Evolutionary conservation across 2,888 invertebrate genomes (phyloP).

Genomic region (Diarsia mendica): DNA sequence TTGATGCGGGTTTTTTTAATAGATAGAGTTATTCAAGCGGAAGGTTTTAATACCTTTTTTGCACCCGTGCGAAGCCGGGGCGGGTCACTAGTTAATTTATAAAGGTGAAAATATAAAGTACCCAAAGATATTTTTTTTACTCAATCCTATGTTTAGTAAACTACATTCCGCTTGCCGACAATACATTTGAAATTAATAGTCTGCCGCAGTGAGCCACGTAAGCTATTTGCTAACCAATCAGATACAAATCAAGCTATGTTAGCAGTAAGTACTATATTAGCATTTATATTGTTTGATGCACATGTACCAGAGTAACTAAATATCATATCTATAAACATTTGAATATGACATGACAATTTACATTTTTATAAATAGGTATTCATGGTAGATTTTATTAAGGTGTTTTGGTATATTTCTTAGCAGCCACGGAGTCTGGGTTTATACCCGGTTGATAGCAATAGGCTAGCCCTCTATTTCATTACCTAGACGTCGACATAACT

Average conservation of each 20-base stretch:
- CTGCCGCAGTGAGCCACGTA: background rate
- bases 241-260: background rate
- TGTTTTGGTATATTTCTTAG: too few species aligned
- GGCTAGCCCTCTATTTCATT: too few species aligned
- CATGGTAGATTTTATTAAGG: too few species aligned
- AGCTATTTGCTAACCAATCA: background rate
- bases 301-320: background rate
- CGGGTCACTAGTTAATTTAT: too few species aligned
- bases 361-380: background rate
- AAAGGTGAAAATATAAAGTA: too few species aligned
- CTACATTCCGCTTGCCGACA: background rate
- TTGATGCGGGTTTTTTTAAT: too few species aligned
- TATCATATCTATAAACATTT: background rate
- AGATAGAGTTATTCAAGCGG: too few species aligned
- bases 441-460: too few species aligned
- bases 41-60: too few species aligned
- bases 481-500: too few species aligned
- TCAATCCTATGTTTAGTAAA: background rate
- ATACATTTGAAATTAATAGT: background rate
- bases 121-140: background rate
- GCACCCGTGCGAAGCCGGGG: too few species aligned
- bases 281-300: conserved; percentile 3
- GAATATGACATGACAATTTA: conserved; percentile 3
- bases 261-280: conserved; percentile 7
- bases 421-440: too few species aligned